Percentiles rank a stretch among this genome's conserved stretches.
phyloP scores from a whole-genome alignment of 2,888 invertebrate genomes.

The Mesodorylaimus sp. region DNA sequence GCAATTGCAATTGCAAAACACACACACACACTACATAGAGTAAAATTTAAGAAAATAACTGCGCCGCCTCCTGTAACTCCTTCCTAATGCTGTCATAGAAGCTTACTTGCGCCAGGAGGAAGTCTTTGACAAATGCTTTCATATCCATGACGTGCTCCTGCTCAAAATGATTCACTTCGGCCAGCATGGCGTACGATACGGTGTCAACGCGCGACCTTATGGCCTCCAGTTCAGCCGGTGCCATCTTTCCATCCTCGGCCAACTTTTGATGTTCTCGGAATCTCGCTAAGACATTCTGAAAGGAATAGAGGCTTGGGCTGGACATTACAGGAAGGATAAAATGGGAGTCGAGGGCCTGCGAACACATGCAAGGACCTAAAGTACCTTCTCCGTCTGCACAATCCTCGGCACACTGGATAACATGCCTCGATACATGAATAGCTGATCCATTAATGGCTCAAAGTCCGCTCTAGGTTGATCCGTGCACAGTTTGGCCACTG shows the following conservation, averaged over 20 bases:
- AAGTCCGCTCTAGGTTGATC: slow-evolving; percentile 62
- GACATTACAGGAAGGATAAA: no score
- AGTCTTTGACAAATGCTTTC: slow-evolving; percentile 62
- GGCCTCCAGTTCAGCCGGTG: slow-evolving; percentile 56
- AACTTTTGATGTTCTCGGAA: slow-evolving; percentile 67
- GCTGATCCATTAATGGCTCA: slow-evolving; percentile 70
- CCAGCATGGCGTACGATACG: slow-evolving; percentile 74
- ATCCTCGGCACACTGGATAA: slow-evolving; percentile 75
- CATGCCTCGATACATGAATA: slow-evolving; percentile 83
- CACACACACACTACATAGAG: no score
- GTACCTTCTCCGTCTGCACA: slow-evolving; percentile 62
- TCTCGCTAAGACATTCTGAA: no score
- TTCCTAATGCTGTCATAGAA: slow-evolving; percentile 45
- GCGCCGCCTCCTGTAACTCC: background rate
- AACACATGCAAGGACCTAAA: no score
- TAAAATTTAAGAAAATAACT: no score
- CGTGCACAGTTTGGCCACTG: slow-evolving; percentile 69
- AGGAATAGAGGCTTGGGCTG: no score
- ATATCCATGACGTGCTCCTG: slow-evolving; percentile 64
- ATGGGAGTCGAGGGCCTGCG: no score
- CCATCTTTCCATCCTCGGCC: slow-evolving; percentile 60
- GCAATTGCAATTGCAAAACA: no score
- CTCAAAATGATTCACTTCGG: slow-evolving; percentile 85
- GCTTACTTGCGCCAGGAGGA: slow-evolving; percentile 65
- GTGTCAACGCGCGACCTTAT: slow-evolving; percentile 62